These are phyloP conservation scores for Microtus richardsoni DNA, from an alignment of 2,113 vertebrate species.

Conservation along the genomic window DNA sequence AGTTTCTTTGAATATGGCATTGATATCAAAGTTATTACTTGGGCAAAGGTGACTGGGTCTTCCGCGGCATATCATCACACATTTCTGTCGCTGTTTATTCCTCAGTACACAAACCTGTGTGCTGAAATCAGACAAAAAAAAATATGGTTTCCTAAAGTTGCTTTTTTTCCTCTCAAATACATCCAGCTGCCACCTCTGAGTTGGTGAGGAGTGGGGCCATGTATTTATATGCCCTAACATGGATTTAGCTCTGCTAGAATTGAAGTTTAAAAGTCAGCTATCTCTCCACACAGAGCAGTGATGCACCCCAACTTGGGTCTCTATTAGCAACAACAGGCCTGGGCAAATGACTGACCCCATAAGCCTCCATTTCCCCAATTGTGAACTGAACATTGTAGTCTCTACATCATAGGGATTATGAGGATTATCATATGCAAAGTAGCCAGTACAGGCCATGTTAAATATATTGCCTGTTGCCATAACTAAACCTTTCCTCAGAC, in stretches of 20 bases:
- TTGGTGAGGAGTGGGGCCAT: background rate
- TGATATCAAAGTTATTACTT: background rate
- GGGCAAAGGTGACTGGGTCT: slow-evolving; percentile 18
- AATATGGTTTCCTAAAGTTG: background rate
- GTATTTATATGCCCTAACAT: background rate
- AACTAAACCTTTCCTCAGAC: background rate
- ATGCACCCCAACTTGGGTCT: background rate
- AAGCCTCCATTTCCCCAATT: background rate
- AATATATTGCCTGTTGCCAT: background rate
- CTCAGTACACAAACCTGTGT: background rate
- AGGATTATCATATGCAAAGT: background rate
- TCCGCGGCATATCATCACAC: background rate
- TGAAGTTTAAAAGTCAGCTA: background rate
- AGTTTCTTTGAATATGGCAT: background rate
- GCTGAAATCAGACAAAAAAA: background rate
- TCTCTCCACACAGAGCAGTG: background rate
- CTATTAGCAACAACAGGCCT: background rate
- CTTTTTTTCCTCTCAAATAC: background rate
- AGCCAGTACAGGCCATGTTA: too few relatives aligned
- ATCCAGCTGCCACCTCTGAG: background rate
- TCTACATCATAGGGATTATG: background rate
- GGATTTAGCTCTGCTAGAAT: background rate
- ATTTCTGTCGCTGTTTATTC: background rate
- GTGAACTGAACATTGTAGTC: background rate
- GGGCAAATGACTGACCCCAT: background rate